Evolutionary conservation across 2,888 invertebrate species (phyloP), one percentile per base, ranked within the genome.

Genomic region (Erpobdella octoculata): DNA sequence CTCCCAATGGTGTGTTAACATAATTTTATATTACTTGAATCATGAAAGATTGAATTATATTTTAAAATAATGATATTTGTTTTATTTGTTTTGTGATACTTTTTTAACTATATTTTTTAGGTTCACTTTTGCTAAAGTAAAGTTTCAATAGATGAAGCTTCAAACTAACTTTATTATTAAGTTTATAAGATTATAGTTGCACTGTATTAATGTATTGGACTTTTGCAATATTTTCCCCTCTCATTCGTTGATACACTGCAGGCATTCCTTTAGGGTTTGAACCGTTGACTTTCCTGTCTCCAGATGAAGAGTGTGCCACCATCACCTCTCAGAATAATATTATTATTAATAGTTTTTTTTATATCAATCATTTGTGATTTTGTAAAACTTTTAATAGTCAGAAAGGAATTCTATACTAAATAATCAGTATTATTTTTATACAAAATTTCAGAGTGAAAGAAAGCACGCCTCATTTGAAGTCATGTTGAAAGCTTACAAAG

Each of bases 401-500:
- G n/a, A n/a, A n/a, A n/a, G n/a, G n/a, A n/a, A n/a, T n/a, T n/a
- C n/a, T n/a, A n/a, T n/a, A n/a, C n/a, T n/a, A n/a, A n/a, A n/a
- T n/a, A n/a, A n/a, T n/a, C n/a, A n/a, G n/a, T n/a, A n/a, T n/a
- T n/a, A n/a, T n/a, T n/a, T n/a, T n/a, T n/a, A n/a, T n/a, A n/a
- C n/a, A 18, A 41, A 41, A 41, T 41, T 9, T 53, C 73, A 79
- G 79, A 77, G 78, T 21, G 87, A 89, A 61, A 87, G 89, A 77
- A 86, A 87, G 37, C 86, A 86, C 73, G 85, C 80, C 3, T 68
- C 86, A 71, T 90, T 90, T 80, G 65, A 81, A 0, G 83, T 87
- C 73, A 85, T 89, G 0, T 83, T 86, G 65, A 86, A 86, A 69
- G 87, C 88, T 78, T 88, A 87, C 0, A 84, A 86, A 74, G 85